These are phyloP conservation scores for Ochotona curzoniae DNA, from an alignment of 2,113 vertebrate genomes.

Conservation along the genomic window DNA sequence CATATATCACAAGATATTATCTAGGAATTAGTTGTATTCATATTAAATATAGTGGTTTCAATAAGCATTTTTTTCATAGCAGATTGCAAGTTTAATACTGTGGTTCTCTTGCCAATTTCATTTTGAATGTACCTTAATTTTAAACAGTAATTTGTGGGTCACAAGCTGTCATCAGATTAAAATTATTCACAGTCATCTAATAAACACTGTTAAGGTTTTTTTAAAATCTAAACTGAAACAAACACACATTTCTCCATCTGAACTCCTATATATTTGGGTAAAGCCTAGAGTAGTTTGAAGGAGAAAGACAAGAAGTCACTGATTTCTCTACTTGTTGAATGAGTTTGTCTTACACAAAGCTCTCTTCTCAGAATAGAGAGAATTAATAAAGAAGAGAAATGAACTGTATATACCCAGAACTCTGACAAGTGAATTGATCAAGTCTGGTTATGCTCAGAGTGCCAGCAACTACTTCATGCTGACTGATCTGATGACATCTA, in stretches of 20 bases:
- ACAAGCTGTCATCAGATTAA: conserved; percentile 80
- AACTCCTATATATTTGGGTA: neutral
- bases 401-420: neutral
- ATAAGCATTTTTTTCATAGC: conserved; percentile 52
- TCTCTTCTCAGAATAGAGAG: neutral
- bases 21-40: conserved; percentile 49
- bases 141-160: conserved; percentile 75
- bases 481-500: conserved; percentile 3
- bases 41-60: conserved; percentile 50
- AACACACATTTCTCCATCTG: conserved; percentile 38
- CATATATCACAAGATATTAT: conserved; percentile 43
- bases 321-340: conserved; percentile 59
- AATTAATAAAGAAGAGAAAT: conserved; percentile 37
- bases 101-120: conserved; percentile 62
- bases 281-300: neutral
- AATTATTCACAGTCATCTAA: conserved; percentile 68
- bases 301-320: neutral
- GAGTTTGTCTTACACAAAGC: neutral
- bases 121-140: conserved; percentile 75
- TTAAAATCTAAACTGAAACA: conserved; percentile 43
- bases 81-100: conserved; percentile 68
- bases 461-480: conserved; percentile 17
- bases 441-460: conserved; percentile 6
- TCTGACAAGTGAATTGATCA: conserved; percentile 26
- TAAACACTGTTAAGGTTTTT: conserved; percentile 51